Evolutionary conservation across 2,797 vertebrate species (phyloP).

Genomic region (Rhynchotus rufescens): DNA sequence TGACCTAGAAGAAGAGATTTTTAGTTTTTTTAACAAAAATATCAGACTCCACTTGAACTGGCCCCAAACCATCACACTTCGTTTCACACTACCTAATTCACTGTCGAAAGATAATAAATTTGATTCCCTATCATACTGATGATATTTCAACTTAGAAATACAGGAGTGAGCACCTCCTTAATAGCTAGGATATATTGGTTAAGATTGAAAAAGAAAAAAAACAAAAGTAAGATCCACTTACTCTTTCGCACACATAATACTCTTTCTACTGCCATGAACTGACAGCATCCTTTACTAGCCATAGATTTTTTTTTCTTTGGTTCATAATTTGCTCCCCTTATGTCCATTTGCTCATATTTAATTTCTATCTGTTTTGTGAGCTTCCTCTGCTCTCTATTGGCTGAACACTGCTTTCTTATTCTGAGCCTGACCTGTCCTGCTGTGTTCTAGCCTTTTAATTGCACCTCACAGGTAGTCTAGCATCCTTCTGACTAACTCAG

Average conservation of each 20-base stretch:
- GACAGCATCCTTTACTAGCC: background rate
- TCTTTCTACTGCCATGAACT: background rate
- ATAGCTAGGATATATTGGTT: background rate
- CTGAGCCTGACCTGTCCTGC: background rate
- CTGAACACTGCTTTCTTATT: background rate
- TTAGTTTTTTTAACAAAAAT: background rate
- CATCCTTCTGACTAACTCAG: slow-evolving; percentile 28
- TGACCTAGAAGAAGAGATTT: background rate
- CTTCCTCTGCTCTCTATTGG: background rate
- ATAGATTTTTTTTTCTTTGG: background rate
- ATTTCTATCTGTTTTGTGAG: background rate
- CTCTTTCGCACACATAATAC: background rate
- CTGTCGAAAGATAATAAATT: background rate
- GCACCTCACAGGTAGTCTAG: slow-evolving; percentile 22
- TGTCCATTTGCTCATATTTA: background rate
- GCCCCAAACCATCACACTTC: background rate
- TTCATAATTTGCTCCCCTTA: background rate
- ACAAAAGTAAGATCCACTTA: background rate
- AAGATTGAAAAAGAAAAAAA: background rate
- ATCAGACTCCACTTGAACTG: background rate
- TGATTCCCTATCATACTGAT: background rate
- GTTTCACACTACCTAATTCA: background rate
- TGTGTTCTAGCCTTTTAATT: slow-evolving; percentile 25
- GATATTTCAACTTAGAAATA: background rate
- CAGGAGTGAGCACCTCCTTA: background rate